Evolutionary conservation across 2,797 vertebrate genomes (phyloP).

Genomic region (Toxotes lorentzi): DNA sequence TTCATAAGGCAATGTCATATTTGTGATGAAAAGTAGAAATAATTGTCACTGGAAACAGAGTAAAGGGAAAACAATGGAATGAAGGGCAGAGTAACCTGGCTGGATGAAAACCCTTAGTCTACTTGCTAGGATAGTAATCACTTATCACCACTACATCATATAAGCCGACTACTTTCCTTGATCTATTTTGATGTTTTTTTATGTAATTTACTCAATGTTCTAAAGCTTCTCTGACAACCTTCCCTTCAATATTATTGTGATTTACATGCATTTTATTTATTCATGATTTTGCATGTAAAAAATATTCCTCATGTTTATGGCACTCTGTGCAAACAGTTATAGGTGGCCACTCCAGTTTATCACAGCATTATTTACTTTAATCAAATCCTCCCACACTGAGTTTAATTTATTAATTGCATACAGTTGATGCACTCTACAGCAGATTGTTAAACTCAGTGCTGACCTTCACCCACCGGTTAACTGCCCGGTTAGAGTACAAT

Average conservation of each 20-base stretch:
- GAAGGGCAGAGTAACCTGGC: conserved; percentile 13
- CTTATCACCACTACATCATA: neutral
- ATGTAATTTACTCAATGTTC: neutral
- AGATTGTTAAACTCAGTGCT: conserved; percentile 36
- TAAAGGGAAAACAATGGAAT: neutral
- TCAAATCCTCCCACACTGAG: conserved; percentile 43
- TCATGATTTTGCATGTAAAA: neutral
- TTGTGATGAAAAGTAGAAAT: conserved; percentile 30
- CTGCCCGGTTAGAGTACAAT: conserved; percentile 20
- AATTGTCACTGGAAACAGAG: neutral
- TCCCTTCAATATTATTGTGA: neutral
- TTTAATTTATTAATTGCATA: conserved; percentile 74
- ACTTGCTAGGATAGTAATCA: neutral
- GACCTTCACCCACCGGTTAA: conserved; percentile 53
- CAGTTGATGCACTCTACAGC: conserved; percentile 38
- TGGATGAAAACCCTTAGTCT: conserved; percentile 4
- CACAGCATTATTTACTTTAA: conserved; percentile 46
- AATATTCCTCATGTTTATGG: neutral
- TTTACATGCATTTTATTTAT: neutral
- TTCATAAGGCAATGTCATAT: conserved; percentile 32
- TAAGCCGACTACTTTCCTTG: neutral
- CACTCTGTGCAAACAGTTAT: conserved; percentile 15
- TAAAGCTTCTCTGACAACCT: neutral
- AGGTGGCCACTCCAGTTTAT: conserved; percentile 29
- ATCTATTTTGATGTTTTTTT: neutral